Evolutionary conservation across 2,797 vertebrate genomes (phyloP), one percentile per base, ranked within the genome.

Genomic region (Champsocephalus gunnari): DNA sequence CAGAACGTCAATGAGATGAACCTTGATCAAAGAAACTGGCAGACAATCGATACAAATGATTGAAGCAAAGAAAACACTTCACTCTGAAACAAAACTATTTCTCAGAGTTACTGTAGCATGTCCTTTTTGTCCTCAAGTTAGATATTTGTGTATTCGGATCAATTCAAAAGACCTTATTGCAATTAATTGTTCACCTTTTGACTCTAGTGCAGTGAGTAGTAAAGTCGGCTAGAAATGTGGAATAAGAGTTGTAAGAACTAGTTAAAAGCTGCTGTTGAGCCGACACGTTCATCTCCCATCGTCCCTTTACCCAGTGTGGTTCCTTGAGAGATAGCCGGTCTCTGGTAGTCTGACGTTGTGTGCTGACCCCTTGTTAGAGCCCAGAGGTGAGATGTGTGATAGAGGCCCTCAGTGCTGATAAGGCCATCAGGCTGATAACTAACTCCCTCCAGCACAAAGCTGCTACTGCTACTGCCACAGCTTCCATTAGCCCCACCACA

Each of bases 331-430:
- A 89, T 58, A 84, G 65, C 75, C 47, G 8, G 83, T 84, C 64
- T 80, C 69, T 79, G 71, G 67, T 69, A 77, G 81, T 83, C 73
- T 55, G 57, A 68, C 65, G 68, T 73, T 49, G 82, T 84, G 67
- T 19, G 34, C 61, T 85, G 88, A 90, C 91, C 92, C 72, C 88
- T 78, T 88, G 87, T 93, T 85, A 88, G 74, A 89, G 86, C 85
- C 88, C 86, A 84, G 88, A 91, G 91, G 88, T 91, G 91, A 91
- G 92, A 89, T 91, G 81, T 90, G 83, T 81, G 90, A 93, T 91
- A 90, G 89, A 90, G 79, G 72, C 84, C 82, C 82, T 89, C 77
- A 41, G 83, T 61, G 69, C 88, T 88, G 93, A 93, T 93, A 93
- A 93, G 91, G 84, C 86, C 87, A 82, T 89, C 83, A 81, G 84